These are phyloP conservation scores for Berghia stephanieae DNA, from an alignment of 1,140 invertebrate genomes.

Conservation along the genomic window DNA sequence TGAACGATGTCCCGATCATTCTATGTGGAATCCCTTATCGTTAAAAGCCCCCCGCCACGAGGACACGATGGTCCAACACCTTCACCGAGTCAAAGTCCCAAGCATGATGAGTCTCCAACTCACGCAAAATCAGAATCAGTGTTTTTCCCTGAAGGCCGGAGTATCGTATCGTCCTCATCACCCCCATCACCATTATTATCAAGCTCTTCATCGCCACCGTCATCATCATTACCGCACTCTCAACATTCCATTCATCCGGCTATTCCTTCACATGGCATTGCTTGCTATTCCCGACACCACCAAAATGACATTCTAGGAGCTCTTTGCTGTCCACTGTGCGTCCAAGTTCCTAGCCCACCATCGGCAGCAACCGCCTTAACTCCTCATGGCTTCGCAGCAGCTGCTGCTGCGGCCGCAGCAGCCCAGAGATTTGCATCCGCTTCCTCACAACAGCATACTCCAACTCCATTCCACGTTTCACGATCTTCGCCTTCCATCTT, in stretches of 20 bases:
- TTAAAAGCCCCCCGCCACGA: constrained; percentile 38
- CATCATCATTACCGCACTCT: too few species aligned
- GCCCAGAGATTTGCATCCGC: constrained; percentile 16
- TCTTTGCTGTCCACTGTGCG: constrained; percentile 40
- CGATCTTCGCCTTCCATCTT: too few species aligned
- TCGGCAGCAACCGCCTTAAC: background rate
- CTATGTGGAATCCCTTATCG: constrained; percentile 44
- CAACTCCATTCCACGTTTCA: too few species aligned
- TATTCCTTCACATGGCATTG: constrained; percentile 18
- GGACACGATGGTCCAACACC: constrained; percentile 3
- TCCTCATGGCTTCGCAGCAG: background rate
- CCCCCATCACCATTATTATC: background rate
- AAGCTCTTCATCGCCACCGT: background rate
- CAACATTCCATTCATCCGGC: background rate
- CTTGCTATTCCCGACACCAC: constrained; percentile 38
- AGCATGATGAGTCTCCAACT: constrained; percentile 2
- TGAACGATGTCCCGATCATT: constrained; percentile 47
- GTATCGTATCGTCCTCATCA: background rate
- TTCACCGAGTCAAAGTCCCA: constrained; percentile 8
- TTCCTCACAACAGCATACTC: constrained; percentile 1
- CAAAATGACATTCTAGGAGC: constrained; percentile 33
- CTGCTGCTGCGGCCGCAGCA: background rate
- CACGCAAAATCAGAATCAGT: constrained; percentile 12
- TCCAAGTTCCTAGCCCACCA: constrained; percentile 26
- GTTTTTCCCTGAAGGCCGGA: background rate